Evolutionary conservation across 2,797 vertebrate genomes (phyloP).

Genomic region (Melanotaenia trifasciata): DNA sequence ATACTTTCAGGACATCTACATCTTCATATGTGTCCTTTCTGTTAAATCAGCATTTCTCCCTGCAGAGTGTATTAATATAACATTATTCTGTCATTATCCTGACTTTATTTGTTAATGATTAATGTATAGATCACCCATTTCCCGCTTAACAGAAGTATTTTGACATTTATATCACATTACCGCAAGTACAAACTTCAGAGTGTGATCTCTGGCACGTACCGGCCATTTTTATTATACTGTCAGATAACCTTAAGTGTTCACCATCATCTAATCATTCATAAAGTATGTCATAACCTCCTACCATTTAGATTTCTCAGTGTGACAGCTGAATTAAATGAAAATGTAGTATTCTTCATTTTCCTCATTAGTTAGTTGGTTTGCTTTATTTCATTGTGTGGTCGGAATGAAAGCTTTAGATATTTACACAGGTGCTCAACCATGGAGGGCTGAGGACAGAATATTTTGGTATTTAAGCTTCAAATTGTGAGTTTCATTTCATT

Average conservation of each 20-base stretch:
- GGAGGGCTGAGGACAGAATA: background rate
- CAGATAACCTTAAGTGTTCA: background rate
- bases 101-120: conserved; percentile 12
- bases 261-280: background rate
- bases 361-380: too few relatives aligned
- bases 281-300: background rate
- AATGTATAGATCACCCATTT: background rate
- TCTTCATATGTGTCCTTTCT: background rate
- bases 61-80: background rate
- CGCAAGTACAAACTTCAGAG: background rate
- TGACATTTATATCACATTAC: background rate
- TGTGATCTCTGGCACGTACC: background rate
- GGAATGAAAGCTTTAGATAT: background rate
- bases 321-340: background rate
- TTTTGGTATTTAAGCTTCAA: background rate
- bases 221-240: background rate
- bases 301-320: background rate
- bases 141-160: background rate
- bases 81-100: too few relatives aligned
- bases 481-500: background rate
- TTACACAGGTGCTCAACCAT: too few relatives aligned
- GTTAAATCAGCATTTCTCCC: background rate
- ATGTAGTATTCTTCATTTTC: too few relatives aligned
- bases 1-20: background rate
- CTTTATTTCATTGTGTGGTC: too few relatives aligned